Evolutionary conservation across 2,888 invertebrate genomes (phyloP).

Genomic region (Helicoverpa assulta): DNA sequence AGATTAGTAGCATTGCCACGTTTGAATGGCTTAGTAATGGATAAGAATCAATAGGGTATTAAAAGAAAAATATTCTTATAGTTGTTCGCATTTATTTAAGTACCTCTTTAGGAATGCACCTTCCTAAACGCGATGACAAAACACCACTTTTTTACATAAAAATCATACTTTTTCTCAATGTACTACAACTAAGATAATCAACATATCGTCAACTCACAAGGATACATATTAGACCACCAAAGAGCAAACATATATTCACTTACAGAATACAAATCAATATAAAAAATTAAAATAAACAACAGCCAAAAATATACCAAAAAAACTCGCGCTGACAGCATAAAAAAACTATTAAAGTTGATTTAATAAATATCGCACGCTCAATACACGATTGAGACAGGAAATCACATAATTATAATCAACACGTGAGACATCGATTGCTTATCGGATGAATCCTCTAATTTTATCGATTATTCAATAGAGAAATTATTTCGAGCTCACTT

Average conservation of each 20-base stretch:
- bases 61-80: too few species aligned
- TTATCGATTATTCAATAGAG: constrained; percentile 6
- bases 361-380: constrained; percentile 38
- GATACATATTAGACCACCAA: background rate
- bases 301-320: constrained; percentile 5
- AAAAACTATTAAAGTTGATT: constrained; percentile 17
- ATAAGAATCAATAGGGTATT: too few species aligned
- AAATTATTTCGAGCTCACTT: constrained; percentile 20
- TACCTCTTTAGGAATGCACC: too few species aligned
- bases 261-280: background rate
- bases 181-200: background rate
- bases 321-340: background rate
- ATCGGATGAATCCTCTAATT: constrained; percentile 24
- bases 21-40: too few species aligned
- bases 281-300: background rate
- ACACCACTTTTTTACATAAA: too few species aligned
- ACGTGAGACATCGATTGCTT: constrained; percentile 20
- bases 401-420: constrained; percentile 35
- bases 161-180: too few species aligned
- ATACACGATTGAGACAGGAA: constrained; percentile 38
- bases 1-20: too few species aligned
- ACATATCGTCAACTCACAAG: background rate
- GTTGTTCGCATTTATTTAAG: too few species aligned
- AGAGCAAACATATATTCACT: too few species aligned
- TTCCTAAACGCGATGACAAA: too few species aligned